These are phyloP conservation scores for Zootoca vivipara DNA, from an alignment of 2,113 vertebrate species.

Conservation along the genomic window DNA sequence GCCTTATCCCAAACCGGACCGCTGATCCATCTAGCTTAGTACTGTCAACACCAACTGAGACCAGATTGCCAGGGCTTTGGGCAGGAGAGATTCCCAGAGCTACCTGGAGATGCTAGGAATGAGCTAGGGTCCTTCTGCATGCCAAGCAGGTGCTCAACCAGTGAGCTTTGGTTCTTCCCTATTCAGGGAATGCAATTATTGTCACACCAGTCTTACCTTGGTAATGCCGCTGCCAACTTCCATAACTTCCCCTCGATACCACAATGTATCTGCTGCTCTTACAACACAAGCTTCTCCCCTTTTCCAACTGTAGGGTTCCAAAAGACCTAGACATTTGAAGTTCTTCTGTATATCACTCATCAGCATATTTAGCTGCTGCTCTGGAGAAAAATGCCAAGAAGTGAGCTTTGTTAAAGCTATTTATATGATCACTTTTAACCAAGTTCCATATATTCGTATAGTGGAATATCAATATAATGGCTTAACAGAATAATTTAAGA, in stretches of 20 bases:
- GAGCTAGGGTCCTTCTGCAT: no score
- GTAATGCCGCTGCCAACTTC: conserved; percentile 77
- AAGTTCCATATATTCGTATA: not conserved
- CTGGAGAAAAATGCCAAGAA: conserved; percentile 62
- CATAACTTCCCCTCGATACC: conserved; percentile 87
- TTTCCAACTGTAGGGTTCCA: conserved; percentile 88
- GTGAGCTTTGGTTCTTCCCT: not conserved
- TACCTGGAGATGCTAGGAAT: no score
- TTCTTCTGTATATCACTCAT: conserved; percentile 81
- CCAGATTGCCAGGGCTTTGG: no score
- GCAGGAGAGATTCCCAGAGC: no score
- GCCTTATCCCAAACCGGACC: no score
- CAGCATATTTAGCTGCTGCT: conserved; percentile 76
- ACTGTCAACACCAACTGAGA: no score
- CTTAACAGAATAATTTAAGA: not conserved
- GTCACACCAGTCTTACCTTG: conserved; percentile 73
- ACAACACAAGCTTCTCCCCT: conserved; percentile 86
- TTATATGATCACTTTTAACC: not conserved
- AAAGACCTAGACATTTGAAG: conserved; percentile 82
- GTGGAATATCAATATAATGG: no score
- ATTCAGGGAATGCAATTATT: not conserved
- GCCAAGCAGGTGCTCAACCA: no score
- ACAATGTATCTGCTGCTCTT: conserved; percentile 87
- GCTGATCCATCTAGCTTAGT: no score
- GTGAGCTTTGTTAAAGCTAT: not conserved